Evolutionary conservation across 2,888 invertebrate species (phyloP).

Genomic region (Stenoptilia bipunctidactyla): DNA sequence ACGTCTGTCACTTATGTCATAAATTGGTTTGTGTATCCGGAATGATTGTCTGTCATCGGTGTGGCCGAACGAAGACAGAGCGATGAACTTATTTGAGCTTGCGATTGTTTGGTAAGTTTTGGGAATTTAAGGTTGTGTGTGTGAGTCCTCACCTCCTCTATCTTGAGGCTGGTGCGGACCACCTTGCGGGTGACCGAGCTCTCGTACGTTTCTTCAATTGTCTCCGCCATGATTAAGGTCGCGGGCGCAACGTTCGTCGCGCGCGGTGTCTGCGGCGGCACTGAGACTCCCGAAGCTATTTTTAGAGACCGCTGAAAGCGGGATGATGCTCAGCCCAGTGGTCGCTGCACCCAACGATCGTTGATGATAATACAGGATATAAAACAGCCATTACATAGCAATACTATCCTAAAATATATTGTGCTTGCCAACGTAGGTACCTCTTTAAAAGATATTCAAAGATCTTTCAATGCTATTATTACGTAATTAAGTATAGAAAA

Average conservation of each 20-base stretch:
- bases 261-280: conserved; percentile 62
- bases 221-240: conserved; percentile 75
- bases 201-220: conserved; percentile 78
- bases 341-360: conserved; percentile 14
- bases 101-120: conserved; percentile 14
- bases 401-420: too few species aligned
- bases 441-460: too few species aligned
- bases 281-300: conserved; percentile 57
- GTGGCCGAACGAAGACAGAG: conserved; percentile 18
- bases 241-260: conserved; percentile 60
- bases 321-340: conserved; percentile 14
- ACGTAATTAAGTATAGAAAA: too few species aligned
- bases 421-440: too few species aligned
- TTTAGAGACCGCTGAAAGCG: conserved; percentile 41
- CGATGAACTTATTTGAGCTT: conserved; percentile 11
- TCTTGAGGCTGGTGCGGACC: conserved; percentile 78
- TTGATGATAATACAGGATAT: too few species aligned
- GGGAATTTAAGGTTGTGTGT: conserved; percentile 32
- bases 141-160: conserved; percentile 77
- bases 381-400: too few species aligned
- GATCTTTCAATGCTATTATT: too few species aligned
- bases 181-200: conserved; percentile 78
- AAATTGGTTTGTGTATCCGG: conserved; percentile 38
- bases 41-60: conserved; percentile 25
- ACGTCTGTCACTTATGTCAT: conserved; percentile 28